Conservation (phyloP, 2,113 vertebrate genomes). For the Mirounga angustirostris region DNA sequence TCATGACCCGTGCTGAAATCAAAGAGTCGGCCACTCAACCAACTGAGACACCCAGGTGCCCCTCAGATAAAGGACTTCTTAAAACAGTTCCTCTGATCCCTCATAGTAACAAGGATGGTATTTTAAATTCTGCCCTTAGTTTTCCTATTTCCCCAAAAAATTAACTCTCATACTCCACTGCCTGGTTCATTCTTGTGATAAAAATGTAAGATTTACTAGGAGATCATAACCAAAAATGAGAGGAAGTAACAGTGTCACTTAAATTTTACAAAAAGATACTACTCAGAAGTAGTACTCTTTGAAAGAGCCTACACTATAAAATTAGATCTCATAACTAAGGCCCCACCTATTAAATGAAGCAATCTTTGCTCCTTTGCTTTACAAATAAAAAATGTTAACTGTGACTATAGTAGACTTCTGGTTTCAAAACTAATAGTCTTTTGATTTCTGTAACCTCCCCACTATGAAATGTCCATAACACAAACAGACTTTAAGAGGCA, state of each 20-base stretch:
- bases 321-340: constrained; percentile 43
- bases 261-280: constrained; percentile 30
- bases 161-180: not conserved
- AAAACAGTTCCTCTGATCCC: constrained; percentile 10
- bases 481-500: constrained; percentile 28
- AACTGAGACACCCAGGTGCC: not conserved
- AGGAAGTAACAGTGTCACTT: constrained; percentile 12
- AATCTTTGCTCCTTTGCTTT: not conserved
- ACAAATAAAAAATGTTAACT: constrained; percentile 34
- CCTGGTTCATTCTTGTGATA: constrained; percentile 32
- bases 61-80: not conserved
- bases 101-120: not conserved
- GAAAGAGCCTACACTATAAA: not conserved
- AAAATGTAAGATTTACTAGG: not conserved
- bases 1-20: not conserved
- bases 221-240: not conserved
- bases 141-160: not conserved
- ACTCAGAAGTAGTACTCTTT: not conserved
- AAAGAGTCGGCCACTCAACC: not conserved
- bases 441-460: constrained; percentile 41
- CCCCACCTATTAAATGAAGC: constrained; percentile 10
- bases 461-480: not conserved
- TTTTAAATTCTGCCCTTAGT: not conserved
- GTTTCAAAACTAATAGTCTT: constrained; percentile 13
- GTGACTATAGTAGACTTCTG: constrained; percentile 25